phyloP scores from a whole-genome alignment of 2,888 invertebrate species.

The Alsophila aescularia region DNA sequence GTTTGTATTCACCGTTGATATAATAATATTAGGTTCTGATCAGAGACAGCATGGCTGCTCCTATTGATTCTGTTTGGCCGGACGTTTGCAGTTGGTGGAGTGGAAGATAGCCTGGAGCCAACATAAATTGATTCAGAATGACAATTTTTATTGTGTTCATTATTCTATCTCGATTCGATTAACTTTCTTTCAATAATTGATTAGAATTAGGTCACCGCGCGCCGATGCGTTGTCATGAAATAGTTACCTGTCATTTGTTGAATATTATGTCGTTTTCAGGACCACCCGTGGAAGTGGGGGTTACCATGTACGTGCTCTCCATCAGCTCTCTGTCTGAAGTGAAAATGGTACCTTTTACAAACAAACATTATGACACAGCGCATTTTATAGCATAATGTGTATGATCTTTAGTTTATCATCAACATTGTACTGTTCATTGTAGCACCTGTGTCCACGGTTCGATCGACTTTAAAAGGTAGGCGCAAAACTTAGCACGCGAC shows the following conservation, averaged over 20 bases:
- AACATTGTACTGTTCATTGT: conserved; percentile 81
- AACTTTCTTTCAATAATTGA: no score
- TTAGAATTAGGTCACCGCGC: no score
- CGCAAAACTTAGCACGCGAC: conserved; percentile 45
- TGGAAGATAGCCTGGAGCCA: no score
- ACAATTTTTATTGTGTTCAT: no score
- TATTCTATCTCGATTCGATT: no score
- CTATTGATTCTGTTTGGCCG: no score
- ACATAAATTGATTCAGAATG: no score
- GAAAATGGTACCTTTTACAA: conserved; percentile 86
- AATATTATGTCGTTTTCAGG: conserved; percentile 86
- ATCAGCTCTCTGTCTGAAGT: conserved; percentile 95
- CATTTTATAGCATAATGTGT: conserved; percentile 71
- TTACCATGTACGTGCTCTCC: conserved; percentile 94
- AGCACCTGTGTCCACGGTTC: conserved; percentile 83
- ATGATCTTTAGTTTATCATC: conserved; percentile 78
- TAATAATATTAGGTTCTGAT: no score
- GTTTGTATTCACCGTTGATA: no score
- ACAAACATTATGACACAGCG: conserved; percentile 75
- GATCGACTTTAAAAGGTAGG: conserved; percentile 56
- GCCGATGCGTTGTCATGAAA: background rate
- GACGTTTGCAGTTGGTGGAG: no score
- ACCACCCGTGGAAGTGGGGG: conserved; percentile 92
- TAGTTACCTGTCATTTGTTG: conserved; percentile 51
- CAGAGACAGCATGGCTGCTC: no score